Base-by-base conservation (phyloP, 2,797 vertebrate genomes). In the Poecilia gillii region DNA sequence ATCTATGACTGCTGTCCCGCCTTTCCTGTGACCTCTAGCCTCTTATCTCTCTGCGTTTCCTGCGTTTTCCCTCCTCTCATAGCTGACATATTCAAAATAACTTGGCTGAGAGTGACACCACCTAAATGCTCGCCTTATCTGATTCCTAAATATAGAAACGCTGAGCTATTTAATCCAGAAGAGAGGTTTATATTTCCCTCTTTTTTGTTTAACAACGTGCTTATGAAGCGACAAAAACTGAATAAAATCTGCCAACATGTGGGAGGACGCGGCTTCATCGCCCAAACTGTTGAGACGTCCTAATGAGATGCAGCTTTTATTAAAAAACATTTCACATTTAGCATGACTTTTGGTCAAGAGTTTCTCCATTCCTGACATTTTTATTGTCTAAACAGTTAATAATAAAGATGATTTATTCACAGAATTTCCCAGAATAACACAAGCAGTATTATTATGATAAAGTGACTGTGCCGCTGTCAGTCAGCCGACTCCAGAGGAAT, bases 1-100 rank as follows among this genome's bases (percentile, higher is more conserved):
- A 62, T 18, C 31, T 31, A 16, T 6, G 31, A 18, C 57, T 62
- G n/a, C 55, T 28, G 57, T 59, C 4, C n/a, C 74, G 20, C 47
- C 12, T 43, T 76, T 78, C n/a, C 74, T 62, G 36, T 80, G 83
- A 92, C 90, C 89, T 87, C 78, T 51, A 73, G 73, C 78, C 20
- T 71, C 85, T 91, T 92, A 93, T 93, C 92, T 83, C 75, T 6
- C 80, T 11, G 66, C 11, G 6, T 90, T 92, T 92, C 86, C 90
- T 82, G 85, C 80, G 49, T 70, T 83, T 92, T 90, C 76, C 33
- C 78, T 46, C 73, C 81, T 75, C 83, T 74, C 90, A 90, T 92
- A 78, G 79, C 71, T 25, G 4, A 78, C 87, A 43, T 92, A 84
- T 88, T 94, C 84, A 36, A 86, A 82, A 89, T 90, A 43, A 77